Base-by-base conservation (phyloP, 2,113 vertebrate species). In the Rhabdornis inornatus region DNA sequence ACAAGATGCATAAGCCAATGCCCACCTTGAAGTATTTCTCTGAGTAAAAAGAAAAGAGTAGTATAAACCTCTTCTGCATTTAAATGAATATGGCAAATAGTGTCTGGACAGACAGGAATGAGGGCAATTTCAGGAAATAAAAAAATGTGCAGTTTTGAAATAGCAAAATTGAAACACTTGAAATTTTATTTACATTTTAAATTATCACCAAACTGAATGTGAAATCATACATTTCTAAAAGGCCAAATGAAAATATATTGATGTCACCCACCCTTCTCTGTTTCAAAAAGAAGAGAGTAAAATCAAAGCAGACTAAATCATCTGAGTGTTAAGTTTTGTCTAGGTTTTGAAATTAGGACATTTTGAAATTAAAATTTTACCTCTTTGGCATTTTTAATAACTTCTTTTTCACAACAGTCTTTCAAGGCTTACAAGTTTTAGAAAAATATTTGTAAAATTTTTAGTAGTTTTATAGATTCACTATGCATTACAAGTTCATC, bases 211-310 rank as follows among this genome's bases (percentile, higher is more conserved):
- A 90, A 47, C 5, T 42, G 11, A 90, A 25, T 4, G 30, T 28
- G 6, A 2, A 90, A 24, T 52, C 39, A 63, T 8, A 52, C 3
- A 47, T 27, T 27, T 59, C 21, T 19, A 79, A 59, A 59, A 63
- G 22, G 49, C 2, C 8, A 63, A 64, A 35, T 52, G 6, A 55
- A 79, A 83, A 59, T 18, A 35, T 15, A 56, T 30, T 42, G 6
- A 24, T 50, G 7, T 25, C 14, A 21, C 3, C 19, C 19, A 19
- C 21, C 7, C 7, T 16, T 39, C 14, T 2, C 7, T 12, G 0
- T 72, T 83, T 39, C 2, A 22, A 28, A n/a, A 18, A 53, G 40
- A n/a, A 42, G 21, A 14, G 0, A 23, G 4, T 31, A 60, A 74
- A 59, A 63, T 27, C 16, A 77, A 80, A 66, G 2, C 4, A 57